Evolutionary conservation across 2,113 vertebrate genomes (phyloP).

Genomic region (Thryonomys swinderianus): DNA sequence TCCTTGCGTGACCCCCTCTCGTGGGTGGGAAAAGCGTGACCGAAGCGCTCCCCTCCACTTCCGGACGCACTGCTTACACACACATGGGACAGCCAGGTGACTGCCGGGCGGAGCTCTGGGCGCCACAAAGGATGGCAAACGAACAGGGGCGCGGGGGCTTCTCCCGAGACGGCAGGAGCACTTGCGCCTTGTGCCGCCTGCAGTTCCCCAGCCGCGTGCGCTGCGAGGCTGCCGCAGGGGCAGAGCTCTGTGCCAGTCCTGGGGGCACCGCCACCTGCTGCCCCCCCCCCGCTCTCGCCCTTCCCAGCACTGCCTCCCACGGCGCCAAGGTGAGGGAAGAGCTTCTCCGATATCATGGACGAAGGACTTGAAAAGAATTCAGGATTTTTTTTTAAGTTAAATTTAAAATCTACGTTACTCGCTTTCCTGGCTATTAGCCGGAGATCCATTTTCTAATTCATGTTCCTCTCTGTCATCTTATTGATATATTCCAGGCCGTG

Average conservation of each 20-base stretch:
- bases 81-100: neutral
- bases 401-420: neutral
- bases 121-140: neutral
- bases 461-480: conserved; percentile 50
- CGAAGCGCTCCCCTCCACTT: neutral
- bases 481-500: conserved; percentile 46
- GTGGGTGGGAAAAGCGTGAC: neutral
- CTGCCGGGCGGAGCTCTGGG: neutral
- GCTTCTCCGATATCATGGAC: neutral
- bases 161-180: neutral
- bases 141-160: neutral
- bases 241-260: neutral
- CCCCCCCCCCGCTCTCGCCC: neutral
- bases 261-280: neutral
- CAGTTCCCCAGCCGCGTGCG: neutral
- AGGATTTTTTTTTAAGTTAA: neutral
- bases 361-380: neutral
- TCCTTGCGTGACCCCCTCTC: neutral
- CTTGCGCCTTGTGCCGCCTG: neutral
- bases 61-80: neutral
- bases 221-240: neutral
- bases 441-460: conserved; percentile 61
- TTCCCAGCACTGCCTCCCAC: neutral
- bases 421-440: conserved; percentile 18
- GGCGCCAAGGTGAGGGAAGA: neutral